Percentiles rank a stretch among this genome's conserved stretches.
These are phyloP conservation scores for Brenthis hecate DNA, from an alignment of 2,888 invertebrate species.

Conservation along the genomic window DNA sequence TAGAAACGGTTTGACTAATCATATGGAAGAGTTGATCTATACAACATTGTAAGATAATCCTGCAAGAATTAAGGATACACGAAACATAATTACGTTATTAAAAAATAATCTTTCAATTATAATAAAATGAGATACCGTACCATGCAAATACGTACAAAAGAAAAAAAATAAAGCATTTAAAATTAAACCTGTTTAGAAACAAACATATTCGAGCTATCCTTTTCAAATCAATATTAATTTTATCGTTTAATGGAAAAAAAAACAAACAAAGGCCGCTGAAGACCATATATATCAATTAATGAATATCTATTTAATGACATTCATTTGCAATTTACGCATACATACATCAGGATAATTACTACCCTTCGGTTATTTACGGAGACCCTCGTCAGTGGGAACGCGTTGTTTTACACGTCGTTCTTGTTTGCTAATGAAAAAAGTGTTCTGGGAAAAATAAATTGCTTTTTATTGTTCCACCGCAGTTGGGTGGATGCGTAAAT, in stretches of 20 bases:
- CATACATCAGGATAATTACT: conserved; percentile 67
- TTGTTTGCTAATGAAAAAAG: conserved; percentile 79
- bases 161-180: neutral
- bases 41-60: too few species aligned
- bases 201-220: neutral
- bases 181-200: neutral
- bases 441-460: conserved; percentile 71
- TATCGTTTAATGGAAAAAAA: neutral
- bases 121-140: too few species aligned
- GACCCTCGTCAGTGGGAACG: conserved; percentile 70
- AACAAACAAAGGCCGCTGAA: conserved; percentile 10
- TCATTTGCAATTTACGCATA: conserved; percentile 50
- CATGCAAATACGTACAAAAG: neutral
- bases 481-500: conserved; percentile 65
- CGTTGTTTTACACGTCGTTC: conserved; percentile 79
- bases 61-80: too few species aligned
- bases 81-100: too few species aligned
- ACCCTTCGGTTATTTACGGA: conserved; percentile 71
- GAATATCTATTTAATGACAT: conserved; percentile 40
- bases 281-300: conserved; percentile 31
- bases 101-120: too few species aligned
- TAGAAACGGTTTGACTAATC: too few species aligned
- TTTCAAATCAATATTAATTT: conserved; percentile 2
- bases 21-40: too few species aligned
- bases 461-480: conserved; percentile 73